Percentiles rank a stretch among this genome's conserved stretches.
Evolutionary conservation across 1,140 invertebrate genomes (phyloP).

Genomic region (Eumaeus atala): DNA sequence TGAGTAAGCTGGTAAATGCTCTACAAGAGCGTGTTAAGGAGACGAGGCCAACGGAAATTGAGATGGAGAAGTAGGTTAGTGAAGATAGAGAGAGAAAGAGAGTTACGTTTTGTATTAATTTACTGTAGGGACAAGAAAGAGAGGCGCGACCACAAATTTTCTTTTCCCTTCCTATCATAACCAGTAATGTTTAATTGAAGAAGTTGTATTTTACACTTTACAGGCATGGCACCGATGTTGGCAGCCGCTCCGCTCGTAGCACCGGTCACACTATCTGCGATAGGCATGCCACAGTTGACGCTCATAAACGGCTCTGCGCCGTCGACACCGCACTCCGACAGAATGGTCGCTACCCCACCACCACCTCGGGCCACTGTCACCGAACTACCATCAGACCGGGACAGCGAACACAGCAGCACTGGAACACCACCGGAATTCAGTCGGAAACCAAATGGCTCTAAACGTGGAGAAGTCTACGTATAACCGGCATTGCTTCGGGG

Average conservation of each 20-base stretch:
- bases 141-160: neutral
- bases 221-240: constrained; percentile 76
- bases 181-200: neutral
- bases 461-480: constrained; percentile 76
- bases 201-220: constrained; percentile 18
- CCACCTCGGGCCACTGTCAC: constrained; percentile 47
- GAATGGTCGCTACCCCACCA: too few relatives aligned
- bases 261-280: constrained; percentile 64
- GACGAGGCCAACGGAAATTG: too few relatives aligned
- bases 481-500: constrained; percentile 18
- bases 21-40: too few relatives aligned
- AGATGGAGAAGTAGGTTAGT: too few relatives aligned
- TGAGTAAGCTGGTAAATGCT: too few relatives aligned
- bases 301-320: constrained; percentile 64
- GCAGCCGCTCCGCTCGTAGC: constrained; percentile 74
- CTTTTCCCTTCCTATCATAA: neutral
- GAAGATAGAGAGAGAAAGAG: too few relatives aligned
- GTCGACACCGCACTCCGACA: constrained; percentile 47
- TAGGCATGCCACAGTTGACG: constrained; percentile 62
- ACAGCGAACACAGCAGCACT: constrained; percentile 50
- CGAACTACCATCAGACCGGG: constrained; percentile 50
- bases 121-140: too few relatives aligned
- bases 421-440: constrained; percentile 46
- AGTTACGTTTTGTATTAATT: too few relatives aligned
- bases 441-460: constrained; percentile 58